Evolutionary conservation across 2,888 invertebrate genomes (phyloP).

Genomic region (Coelinius sp.): DNA sequence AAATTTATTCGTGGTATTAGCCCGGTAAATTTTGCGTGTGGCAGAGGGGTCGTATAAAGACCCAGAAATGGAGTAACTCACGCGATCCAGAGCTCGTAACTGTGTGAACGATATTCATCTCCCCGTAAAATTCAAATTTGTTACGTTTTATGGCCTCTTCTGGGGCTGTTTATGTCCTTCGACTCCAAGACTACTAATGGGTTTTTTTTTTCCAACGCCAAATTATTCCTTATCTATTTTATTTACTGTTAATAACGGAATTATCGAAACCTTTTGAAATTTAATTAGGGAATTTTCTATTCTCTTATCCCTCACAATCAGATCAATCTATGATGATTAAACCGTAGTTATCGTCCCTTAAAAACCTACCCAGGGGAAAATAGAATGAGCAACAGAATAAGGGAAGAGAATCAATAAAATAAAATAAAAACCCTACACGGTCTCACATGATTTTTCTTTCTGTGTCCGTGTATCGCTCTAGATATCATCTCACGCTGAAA

Average conservation of each 20-base stretch:
- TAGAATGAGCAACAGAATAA: not conserved
- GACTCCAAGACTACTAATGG: not conserved
- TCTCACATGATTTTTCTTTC: constrained; percentile 2
- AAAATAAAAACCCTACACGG: not conserved
- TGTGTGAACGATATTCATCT: constrained; percentile 11
- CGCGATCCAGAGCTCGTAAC: not conserved
- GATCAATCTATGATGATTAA: too few species aligned
- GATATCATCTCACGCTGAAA: constrained; percentile 41
- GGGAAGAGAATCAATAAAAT: not conserved
- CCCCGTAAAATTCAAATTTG: constrained; percentile 7
- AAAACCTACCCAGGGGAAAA: too few species aligned
- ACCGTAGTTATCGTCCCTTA: too few species aligned
- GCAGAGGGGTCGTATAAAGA: not conserved
- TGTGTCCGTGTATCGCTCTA: constrained; percentile 23
- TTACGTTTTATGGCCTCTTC: not conserved
- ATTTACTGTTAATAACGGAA: too few species aligned
- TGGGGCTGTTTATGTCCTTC: not conserved
- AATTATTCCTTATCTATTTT: too few species aligned
- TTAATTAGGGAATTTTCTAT: too few species aligned
- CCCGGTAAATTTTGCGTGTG: not conserved
- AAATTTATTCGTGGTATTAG: not conserved
- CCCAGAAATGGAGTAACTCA: not conserved
- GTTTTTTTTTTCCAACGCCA: too few species aligned
- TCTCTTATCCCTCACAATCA: too few species aligned
- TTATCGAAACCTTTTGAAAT: too few species aligned